phyloP scores from a whole-genome alignment of 2,888 invertebrate species.

The Nymphalis urticae region DNA sequence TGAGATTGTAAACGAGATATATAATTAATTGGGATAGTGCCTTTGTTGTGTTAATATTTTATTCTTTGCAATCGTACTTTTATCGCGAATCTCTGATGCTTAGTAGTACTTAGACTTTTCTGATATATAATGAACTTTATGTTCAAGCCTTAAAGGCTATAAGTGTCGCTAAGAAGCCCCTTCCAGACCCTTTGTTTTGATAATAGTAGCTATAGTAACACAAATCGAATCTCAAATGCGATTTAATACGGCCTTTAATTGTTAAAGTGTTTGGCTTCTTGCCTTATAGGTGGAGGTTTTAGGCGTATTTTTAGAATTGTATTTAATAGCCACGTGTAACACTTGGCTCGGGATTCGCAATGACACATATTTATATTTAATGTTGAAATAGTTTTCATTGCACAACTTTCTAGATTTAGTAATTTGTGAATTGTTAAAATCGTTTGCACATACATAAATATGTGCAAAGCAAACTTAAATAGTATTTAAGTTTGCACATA shows the following conservation, averaged over 20 bases:
- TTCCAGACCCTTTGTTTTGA: constrained; percentile 51
- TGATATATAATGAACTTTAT: constrained; percentile 9
- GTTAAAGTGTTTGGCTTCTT: constrained; percentile 24
- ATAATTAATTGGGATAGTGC: constrained; percentile 17
- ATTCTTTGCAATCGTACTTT: constrained; percentile 22
- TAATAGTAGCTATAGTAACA: constrained; percentile 40
- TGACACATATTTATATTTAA: constrained; percentile 11
- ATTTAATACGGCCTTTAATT: constrained; percentile 24
- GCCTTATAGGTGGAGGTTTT: constrained; percentile 19
- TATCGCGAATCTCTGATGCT: constrained; percentile 7
- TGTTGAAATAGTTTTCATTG: constrained; percentile 11
- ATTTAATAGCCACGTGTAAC: constrained; percentile 16
- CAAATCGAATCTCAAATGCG: constrained; percentile 24
- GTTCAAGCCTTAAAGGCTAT: neutral
- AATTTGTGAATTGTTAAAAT: neutral
- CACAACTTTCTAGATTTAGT: too few species aligned
- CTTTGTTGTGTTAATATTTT: constrained; percentile 22
- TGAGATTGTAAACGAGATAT: constrained; percentile 13
- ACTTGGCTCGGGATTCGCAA: constrained; percentile 7
- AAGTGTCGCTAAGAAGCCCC: neutral
- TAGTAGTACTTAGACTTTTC: neutral
- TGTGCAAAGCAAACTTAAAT: too few species aligned
- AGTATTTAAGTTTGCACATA: too few species aligned
- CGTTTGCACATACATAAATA: too few species aligned
- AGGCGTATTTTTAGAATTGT: constrained; percentile 22